A percentile compares a stretch with the other conserved stretches of the same genome.
Evolutionary conservation across 2,113 vertebrate genomes (phyloP).

Genomic region (Anguilla rostrata): DNA sequence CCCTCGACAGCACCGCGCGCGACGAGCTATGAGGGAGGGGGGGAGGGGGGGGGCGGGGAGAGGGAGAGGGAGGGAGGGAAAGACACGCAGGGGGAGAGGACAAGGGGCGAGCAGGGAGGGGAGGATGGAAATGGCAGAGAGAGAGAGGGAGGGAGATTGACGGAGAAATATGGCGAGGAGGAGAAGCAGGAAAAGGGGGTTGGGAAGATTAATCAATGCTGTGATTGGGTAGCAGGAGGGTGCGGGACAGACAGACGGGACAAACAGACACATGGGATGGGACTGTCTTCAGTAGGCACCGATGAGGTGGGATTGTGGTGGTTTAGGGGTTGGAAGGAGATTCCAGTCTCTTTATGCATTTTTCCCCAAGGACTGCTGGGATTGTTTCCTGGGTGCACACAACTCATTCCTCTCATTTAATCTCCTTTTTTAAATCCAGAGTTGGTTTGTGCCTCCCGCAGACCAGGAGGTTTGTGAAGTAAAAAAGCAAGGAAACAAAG

Average conservation of each 20-base stretch:
- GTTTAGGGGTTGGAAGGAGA: neutral
- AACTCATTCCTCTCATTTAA: neutral
- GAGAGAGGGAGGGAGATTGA: no score
- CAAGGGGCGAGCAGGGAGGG: no score
- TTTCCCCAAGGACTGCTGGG: neutral
- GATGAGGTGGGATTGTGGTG: neutral
- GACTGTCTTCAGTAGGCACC: no score
- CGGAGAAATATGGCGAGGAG: no score
- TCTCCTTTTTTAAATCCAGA: neutral
- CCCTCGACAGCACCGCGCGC: constrained; percentile 78
- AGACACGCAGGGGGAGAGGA: neutral
- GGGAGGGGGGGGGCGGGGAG: no score
- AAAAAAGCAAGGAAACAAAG: neutral
- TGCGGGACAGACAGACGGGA: no score
- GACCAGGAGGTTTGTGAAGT: neutral
- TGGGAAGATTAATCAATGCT: neutral
- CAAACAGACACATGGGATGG: no score
- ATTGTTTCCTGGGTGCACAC: neutral
- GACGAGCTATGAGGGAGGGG: constrained; percentile 78
- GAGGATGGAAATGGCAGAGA: no score
- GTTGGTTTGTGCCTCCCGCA: neutral
- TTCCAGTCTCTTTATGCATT: neutral
- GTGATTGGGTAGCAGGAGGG: no score
- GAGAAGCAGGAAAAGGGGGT: neutral
- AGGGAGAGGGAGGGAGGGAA: no score